Evolutionary conservation across 2,888 invertebrate species (phyloP), one percentile per base, ranked within the genome.

Genomic region (Macropis europaea): DNA sequence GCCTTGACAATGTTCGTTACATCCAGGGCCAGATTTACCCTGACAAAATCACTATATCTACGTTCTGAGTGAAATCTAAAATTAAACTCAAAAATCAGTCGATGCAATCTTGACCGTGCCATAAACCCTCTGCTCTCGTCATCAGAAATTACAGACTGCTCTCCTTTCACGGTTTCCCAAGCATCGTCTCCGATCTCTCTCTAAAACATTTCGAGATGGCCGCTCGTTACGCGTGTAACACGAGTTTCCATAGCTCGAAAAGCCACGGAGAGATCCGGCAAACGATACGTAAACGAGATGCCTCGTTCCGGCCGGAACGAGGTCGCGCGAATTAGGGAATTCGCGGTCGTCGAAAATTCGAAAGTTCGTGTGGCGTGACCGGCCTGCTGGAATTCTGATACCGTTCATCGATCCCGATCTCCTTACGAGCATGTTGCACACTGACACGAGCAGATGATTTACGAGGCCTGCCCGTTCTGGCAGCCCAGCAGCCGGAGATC

Each of bases 401-500:
- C 38, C 36, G 45, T 13, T 61, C n/a, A 72, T 73, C 73, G 72
- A 73, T 73, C 50, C 56, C 50, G 56, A 73, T 72, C 72, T 73
- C 66, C 73, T 73, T 66, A 60, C 56, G 28, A 57, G 54, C 60
- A 73, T 66, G 72, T 72, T 72, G 66, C 73, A n/a, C 72, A 56
- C 60, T 66, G 72, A 52, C 73, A 57, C 53, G 52, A 52, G 26
- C 72, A 56, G 73, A 72, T 73, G 73, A 73, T 73, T 72, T 73
- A 73, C 72, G 72, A 61, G 66, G 72, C 17, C 40, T 50, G 34
- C n/a, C 28, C 53, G 72, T 45, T 66, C 60, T 42, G 60, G 43
- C 56, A 47, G 50, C 54, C 66, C 13, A 72, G n/a, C n/a, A n/a
- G 52, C 60, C 72, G 52, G 72, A 56, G 73, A 72, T 73, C 61